Evolutionary conservation across 2,797 vertebrate genomes (phyloP).

Genomic region (Balearica regulorum): DNA sequence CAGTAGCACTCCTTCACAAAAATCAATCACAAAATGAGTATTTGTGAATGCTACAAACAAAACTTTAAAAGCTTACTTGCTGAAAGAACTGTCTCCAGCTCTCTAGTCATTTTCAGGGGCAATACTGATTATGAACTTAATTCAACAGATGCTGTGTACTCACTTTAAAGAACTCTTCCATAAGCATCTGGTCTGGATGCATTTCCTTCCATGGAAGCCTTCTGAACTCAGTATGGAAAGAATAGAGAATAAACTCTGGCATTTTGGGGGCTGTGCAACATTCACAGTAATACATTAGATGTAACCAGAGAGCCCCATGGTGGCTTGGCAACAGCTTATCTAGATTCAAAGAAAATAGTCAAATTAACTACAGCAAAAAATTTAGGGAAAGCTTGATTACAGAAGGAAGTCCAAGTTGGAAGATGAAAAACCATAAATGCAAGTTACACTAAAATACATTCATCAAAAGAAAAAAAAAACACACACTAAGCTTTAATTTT

Average conservation of each 20-base stretch:
- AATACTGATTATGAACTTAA: background rate
- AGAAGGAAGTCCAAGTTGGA: background rate
- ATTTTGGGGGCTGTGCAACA: slow-evolving; percentile 87
- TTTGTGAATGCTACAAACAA: background rate
- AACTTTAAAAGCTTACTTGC: background rate
- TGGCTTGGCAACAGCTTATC: slow-evolving; percentile 88
- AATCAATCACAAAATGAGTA: background rate
- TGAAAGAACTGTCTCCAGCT: background rate
- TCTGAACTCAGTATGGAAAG: slow-evolving; percentile 86
- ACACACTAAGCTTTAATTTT: background rate
- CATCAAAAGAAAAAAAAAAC: background rate
- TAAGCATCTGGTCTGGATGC: slow-evolving; percentile 88
- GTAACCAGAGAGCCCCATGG: slow-evolving; percentile 85
- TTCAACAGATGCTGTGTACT: background rate
- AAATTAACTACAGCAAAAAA: background rate
- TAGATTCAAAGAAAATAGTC: slow-evolving; percentile 55
- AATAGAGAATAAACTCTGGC: slow-evolving; percentile 91
- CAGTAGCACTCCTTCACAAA: background rate
- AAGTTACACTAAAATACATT: background rate
- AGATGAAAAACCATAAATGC: background rate
- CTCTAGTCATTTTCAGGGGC: background rate
- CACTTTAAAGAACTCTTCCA: slow-evolving; percentile 97
- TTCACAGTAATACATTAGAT: slow-evolving; percentile 90
- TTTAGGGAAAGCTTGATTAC: background rate
- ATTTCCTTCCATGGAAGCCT: slow-evolving; percentile 88